Evolutionary conservation across 1,140 invertebrate species (phyloP).

Genomic region (Sweltsa coloradensis): DNA sequence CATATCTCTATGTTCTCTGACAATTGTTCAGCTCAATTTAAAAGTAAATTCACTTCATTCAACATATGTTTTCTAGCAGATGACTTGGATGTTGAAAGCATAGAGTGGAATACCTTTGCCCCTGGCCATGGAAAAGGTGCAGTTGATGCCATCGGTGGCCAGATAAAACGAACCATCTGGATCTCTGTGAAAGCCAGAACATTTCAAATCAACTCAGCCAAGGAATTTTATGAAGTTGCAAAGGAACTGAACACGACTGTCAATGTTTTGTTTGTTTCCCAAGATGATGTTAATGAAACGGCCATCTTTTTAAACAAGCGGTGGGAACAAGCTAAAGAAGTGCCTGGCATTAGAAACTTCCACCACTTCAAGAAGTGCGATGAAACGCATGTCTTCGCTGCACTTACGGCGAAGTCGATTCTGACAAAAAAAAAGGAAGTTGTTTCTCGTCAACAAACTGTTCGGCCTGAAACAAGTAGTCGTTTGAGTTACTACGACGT

Average conservation of each 20-base stretch:
- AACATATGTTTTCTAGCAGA: background rate
- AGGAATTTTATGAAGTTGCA: conserved; percentile 2
- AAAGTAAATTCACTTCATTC: background rate
- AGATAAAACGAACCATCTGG: background rate
- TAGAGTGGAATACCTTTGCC: conserved; percentile 4
- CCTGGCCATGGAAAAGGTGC: conserved; percentile 4
- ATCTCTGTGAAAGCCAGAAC: background rate
- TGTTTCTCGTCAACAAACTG: background rate
- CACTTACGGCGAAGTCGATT: background rate
- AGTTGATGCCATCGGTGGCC: conserved; percentile 2
- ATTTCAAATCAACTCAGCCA: background rate
- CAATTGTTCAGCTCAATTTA: conserved; percentile 2
- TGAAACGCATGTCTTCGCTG: background rate
- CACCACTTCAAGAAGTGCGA: conserved; percentile 3
- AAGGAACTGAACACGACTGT: background rate
- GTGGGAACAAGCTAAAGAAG: background rate
- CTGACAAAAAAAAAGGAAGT: background rate
- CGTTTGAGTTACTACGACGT: background rate
- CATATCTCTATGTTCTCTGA: background rate
- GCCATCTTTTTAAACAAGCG: background rate
- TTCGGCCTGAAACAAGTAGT: background rate
- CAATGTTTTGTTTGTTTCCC: conserved; percentile 3
- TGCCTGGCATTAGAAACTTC: conserved; percentile 2
- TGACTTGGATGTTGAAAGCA: background rate
- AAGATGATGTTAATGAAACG: conserved; percentile 2